phyloP scores from a whole-genome alignment of 2,113 vertebrate species.

The Indicator maculatus region DNA sequence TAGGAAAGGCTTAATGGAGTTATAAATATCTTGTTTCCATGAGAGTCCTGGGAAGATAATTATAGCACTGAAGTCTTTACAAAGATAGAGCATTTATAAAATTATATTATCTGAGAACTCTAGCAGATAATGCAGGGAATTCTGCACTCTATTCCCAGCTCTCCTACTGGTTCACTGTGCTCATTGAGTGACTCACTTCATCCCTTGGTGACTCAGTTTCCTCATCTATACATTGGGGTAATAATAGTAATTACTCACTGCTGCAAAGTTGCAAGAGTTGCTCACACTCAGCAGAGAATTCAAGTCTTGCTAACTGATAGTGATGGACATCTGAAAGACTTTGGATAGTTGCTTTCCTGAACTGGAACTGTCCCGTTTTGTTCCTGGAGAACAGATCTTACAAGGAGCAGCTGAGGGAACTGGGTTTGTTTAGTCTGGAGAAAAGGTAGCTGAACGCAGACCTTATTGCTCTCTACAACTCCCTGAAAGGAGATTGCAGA shows the following conservation, averaged over 20 bases:
- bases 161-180: not conserved
- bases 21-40: constrained; percentile 74
- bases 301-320: not conserved
- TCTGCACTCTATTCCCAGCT: constrained; percentile 14
- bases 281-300: not conserved
- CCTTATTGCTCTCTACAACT: too few relatives aligned
- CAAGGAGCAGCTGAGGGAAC: too few relatives aligned
- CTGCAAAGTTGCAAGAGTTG: not conserved
- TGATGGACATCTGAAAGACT: not conserved
- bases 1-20: constrained; percentile 62
- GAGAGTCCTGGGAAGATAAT: constrained; percentile 67
- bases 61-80: constrained; percentile 60
- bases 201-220: not conserved
- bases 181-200: constrained; percentile 12
- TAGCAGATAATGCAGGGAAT: constrained; percentile 8
- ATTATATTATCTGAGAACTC: constrained; percentile 24
- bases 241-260: not conserved
- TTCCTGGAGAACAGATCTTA: too few relatives aligned
- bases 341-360: not conserved
- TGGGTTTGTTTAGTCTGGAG: too few relatives aligned
- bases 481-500: too few relatives aligned
- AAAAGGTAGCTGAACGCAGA: too few relatives aligned
- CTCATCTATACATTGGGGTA: not conserved
- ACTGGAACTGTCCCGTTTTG: not conserved
- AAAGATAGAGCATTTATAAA: constrained; percentile 58